These are phyloP conservation scores for Drosophila greeni DNA, from an alignment of 2,888 invertebrate species.

Conservation along the genomic window DNA sequence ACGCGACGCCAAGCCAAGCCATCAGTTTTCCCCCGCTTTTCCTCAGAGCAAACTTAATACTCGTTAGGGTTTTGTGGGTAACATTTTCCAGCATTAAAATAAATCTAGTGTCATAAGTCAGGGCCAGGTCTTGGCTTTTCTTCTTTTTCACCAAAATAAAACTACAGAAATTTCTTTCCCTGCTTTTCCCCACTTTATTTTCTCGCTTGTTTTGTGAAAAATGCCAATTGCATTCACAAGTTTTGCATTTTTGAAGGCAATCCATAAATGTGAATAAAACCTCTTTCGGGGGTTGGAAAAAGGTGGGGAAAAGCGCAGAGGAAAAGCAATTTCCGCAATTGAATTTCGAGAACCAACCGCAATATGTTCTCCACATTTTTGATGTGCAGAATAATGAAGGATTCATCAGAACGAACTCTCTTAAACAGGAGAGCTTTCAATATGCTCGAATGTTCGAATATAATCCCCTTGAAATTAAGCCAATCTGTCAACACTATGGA, in stretches of 20 bases:
- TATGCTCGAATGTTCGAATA: too few relatives aligned
- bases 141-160: not conserved
- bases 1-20: not conserved
- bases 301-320: not conserved
- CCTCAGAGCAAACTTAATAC: not conserved
- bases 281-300: too few relatives aligned
- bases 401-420: not conserved
- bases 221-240: conserved; percentile 7
- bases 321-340: conserved; percentile 8
- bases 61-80: not conserved
- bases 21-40: conserved; percentile 1
- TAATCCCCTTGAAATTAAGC: conserved; percentile 2
- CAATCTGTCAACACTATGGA: not conserved
- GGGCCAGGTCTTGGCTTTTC: not conserved
- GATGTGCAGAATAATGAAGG: not conserved
- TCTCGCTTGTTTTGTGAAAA: not conserved
- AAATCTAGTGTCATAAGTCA: not conserved
- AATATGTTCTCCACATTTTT: not conserved
- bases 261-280: conserved; percentile 1
- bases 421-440: too few relatives aligned
- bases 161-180: not conserved
- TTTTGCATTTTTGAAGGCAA: conserved; percentile 10
- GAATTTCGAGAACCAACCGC: conserved; percentile 2
- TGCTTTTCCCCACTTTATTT: not conserved
- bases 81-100: not conserved